Base-by-base conservation (phyloP, 2,113 vertebrate genomes). In the Equus przewalskii region DNA sequence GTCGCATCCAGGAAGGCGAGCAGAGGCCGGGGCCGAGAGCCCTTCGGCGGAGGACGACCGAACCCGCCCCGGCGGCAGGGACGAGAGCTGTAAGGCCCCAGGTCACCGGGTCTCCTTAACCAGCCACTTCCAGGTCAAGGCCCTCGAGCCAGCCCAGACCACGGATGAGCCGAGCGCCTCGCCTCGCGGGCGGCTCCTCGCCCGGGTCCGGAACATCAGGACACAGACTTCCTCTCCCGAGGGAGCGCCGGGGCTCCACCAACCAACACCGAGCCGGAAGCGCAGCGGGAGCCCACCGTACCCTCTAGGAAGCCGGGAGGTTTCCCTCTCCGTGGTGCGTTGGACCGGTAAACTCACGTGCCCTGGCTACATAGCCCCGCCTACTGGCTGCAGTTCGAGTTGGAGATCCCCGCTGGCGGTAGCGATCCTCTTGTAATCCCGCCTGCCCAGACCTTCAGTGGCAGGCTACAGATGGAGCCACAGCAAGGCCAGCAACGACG, bases 171-270 rank as follows among this genome's bases (percentile, higher is more conserved):
- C 1, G 5, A 30, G n/a, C 7, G 22, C 56, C 13, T 28, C 22
- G 7, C 2, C 14, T 10, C n/a, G 0, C 15, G 4, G 4, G 13
- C n/a, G 1, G 1, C 33, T 0, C 5, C 15, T 44, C 36, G 8
- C n/a, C 0, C 7, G 21, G 4, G 12, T 26, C 46, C 21, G 1
- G 7, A 3, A 4, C 3, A 0, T 7, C 54, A 2, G n/a, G 21
- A 5, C 7, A 5, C 7, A 3, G 0, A 1, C 0, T 24, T 12
- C 9, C 44, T 18, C 26, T 11, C 15, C 58, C 18, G 4, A 7
- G 30, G 18, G 30, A 51, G 44, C 18, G 44, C 44, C 2, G 15
- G 36, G n/a, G 11, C 16, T 28, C 51, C 46, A 15, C 64, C 36
- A 62, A 22, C 6, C 54, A 2, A 26, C 36, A 15, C 12, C 11